Evolutionary conservation across 2,888 invertebrate species (phyloP), one percentile per base, ranked within the genome.

Genomic region (Lathronympha strigana): DNA sequence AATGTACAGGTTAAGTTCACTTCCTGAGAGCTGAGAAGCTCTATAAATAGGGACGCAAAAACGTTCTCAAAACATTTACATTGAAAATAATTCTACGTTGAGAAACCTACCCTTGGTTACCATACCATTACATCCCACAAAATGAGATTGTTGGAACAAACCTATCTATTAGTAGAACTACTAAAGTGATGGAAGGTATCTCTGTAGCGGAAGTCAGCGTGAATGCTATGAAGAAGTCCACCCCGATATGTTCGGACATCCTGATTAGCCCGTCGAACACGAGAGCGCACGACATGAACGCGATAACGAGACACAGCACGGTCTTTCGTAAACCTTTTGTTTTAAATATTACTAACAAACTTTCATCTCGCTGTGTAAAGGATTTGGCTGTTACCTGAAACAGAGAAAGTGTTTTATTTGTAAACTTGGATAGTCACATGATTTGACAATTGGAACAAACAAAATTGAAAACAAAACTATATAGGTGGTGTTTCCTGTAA

Each of bases 141-240:
- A 25, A 25, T 5, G 25, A 25, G 5, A 25, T 5, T 23, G 13
- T 1, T 1, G 31, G 0, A 28, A 43, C 69, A 47, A 50, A 81
- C 81, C 75, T 79, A 63, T 81, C 80, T 17, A 80, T 67, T 28
- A 80, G 55, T 15, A 77, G 23, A 23, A 77, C 74, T 28, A 81
- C 51, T 19, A 78, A 33, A 3, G 71, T 66, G 21, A 80, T 72
- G 0, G 80, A 77, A 4, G 87, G 87, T 61, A 86, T 74, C 68
- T 88, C 86, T 0, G 82, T 79, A 0, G 78, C 74, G 0, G 86
- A 81, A 0, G 86, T 79, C n/a, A 86, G 69, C 0, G 84, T 79
- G 69, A 83, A 86, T 0, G 84, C 86, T 1, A 84, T 40, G 72
- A 87, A 87, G 74, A 88, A 83, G 69, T 82, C 77, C 64, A 79